A percentile compares a stretch with the other conserved stretches of the same genome.
These are phyloP conservation scores for Scomberomorus guttatus DNA, from an alignment of 2,797 vertebrate genomes.

Conservation along the genomic window DNA sequence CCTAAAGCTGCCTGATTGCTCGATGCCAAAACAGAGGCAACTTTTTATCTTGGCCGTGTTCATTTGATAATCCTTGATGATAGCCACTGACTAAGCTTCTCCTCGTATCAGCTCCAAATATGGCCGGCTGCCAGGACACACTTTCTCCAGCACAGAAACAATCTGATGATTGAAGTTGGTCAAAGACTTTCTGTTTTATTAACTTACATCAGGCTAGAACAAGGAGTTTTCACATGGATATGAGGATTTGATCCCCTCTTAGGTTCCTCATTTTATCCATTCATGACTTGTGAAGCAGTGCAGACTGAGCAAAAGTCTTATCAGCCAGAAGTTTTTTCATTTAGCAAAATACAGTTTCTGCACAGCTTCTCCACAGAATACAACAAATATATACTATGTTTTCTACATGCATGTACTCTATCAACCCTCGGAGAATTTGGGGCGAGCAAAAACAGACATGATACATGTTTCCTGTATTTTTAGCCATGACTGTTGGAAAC, in stretches of 20 bases:
- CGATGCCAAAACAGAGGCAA: slow-evolving; percentile 66
- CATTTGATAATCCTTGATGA: slow-evolving; percentile 77
- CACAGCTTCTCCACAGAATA: background rate
- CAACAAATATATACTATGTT: background rate
- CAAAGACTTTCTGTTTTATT: slow-evolving; percentile 29
- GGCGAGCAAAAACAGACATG: slow-evolving; percentile 66
- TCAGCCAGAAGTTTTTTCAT: background rate
- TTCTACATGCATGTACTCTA: slow-evolving; percentile 23
- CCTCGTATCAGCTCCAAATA: slow-evolving; percentile 67
- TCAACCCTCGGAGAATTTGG: slow-evolving; percentile 58
- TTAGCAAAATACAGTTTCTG: background rate
- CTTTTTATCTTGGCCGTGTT: slow-evolving; percentile 72
- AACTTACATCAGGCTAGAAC: slow-evolving; percentile 29
- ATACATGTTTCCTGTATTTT: slow-evolving; percentile 82
- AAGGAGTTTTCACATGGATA: background rate
- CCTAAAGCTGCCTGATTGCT: slow-evolving; percentile 52
- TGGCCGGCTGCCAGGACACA: slow-evolving; percentile 62
- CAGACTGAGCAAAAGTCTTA: slow-evolving; percentile 12
- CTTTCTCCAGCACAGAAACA: slow-evolving; percentile 54
- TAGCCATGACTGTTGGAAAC: slow-evolving; percentile 80
- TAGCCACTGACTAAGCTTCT: slow-evolving; percentile 70
- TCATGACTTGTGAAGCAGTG: slow-evolving; percentile 4
- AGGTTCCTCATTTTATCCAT: background rate
- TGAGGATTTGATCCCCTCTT: slow-evolving; percentile 19
- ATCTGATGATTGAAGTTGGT: slow-evolving; percentile 53